Evolutionary conservation across 2,113 vertebrate species (phyloP).

Genomic region (Eptesicus fuscus): DNA sequence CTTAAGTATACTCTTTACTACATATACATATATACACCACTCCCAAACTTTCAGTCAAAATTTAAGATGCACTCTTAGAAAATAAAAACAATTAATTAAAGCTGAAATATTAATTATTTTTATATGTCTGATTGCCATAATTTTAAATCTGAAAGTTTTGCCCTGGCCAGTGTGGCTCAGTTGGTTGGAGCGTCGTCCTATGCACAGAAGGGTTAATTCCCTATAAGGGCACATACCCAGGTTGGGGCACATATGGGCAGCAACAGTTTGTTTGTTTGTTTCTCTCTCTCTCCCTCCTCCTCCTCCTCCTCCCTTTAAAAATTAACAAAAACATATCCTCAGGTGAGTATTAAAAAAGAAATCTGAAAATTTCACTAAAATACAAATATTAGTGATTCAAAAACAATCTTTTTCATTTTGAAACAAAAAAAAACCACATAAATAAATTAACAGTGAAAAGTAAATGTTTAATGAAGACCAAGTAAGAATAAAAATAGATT

Average conservation of each 20-base stretch:
- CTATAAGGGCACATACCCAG: background rate
- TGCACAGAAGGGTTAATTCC: background rate
- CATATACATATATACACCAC: background rate
- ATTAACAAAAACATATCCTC: background rate
- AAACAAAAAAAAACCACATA: conserved; percentile 22
- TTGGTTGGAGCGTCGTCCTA: background rate
- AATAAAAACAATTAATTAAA: conserved; percentile 10
- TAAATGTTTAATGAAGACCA: background rate
- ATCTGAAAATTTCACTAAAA: background rate
- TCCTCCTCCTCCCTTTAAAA: background rate
- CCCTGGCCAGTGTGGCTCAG: background rate
- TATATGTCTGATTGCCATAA: background rate
- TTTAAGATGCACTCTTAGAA: conserved; percentile 25
- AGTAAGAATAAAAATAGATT: conserved; percentile 29
- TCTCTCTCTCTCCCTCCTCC: too few species aligned
- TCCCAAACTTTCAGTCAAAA: background rate
- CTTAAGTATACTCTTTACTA: background rate
- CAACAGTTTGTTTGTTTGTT: background rate
- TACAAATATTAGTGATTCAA: conserved; percentile 12
- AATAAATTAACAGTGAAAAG: background rate
- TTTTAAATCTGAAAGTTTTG: conserved; percentile 22
- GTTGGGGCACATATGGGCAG: too few species aligned
- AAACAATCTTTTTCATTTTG: background rate
- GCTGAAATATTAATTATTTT: conserved; percentile 13
- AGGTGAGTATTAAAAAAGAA: background rate